Conservation (phyloP, 2,113 vertebrate genomes). For the Illadopsis cleaveri region DNA sequence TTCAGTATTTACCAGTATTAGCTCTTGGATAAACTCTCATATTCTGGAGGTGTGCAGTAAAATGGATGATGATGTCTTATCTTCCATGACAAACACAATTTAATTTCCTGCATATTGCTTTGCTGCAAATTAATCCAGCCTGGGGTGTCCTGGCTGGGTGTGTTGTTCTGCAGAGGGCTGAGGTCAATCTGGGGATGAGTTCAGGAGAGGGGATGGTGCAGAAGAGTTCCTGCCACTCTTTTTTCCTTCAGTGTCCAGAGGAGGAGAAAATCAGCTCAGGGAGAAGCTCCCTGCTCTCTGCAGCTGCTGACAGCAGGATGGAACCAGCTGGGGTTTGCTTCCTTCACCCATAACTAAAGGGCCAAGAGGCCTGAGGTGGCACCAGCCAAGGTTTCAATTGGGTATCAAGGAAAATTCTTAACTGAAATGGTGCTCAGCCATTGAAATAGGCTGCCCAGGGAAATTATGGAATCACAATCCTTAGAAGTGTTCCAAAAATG, state of each 20-base stretch:
- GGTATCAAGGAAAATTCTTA: neutral
- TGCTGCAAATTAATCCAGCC: conserved; percentile 15
- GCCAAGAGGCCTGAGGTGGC: neutral
- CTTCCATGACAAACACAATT: neutral
- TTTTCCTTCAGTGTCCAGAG: neutral
- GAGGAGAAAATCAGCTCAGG: neutral
- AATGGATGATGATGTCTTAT: neutral
- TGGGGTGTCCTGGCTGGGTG: neutral
- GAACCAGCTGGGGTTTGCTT: neutral
- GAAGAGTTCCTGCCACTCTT: neutral
- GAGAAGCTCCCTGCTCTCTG: rapidly evolving
- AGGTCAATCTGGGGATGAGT: neutral
- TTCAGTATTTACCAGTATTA: neutral
- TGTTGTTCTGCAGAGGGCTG: neutral
- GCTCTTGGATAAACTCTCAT: neutral
- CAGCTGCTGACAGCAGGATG: neutral
- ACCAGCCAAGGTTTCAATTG: neutral
- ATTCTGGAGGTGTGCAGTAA: conserved; percentile 19
- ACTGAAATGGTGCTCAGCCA: neutral
- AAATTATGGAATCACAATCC: neutral
- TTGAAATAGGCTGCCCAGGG: neutral
- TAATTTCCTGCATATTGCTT: neutral
- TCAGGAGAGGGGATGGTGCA: no score
- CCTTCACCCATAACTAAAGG: neutral
- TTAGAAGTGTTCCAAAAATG: neutral